Evolutionary conservation across 2,797 vertebrate genomes (phyloP), one percentile per base, ranked within the genome.

Genomic region (Propithecus perrieri): DNA sequence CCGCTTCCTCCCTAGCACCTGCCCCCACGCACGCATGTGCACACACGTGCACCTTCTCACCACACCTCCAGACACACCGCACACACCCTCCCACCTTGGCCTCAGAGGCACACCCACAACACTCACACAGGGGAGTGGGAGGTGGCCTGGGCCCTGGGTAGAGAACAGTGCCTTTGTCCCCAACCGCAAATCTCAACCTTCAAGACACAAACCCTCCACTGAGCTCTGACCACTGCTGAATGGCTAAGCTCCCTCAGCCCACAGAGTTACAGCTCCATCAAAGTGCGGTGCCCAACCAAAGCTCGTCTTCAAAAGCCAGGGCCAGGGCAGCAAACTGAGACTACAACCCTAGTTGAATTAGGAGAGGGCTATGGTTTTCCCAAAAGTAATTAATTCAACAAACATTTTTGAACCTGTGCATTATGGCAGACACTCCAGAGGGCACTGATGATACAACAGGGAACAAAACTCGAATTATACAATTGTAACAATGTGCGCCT

Each of bases 241-340:
- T 0, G 0, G 33, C 14, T 33, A 79, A 35, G 24, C 50, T 13
- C 55, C 18, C 67, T 83, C 1, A 1, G 17, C 8, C 43, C 24
- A 59, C 24, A 59, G 28, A 69, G 22, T 43, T 14, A n/a, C 0
- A 2, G n/a, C 20, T 7, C 57, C 33, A 2, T 1, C 24, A 0
- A n/a, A 61, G 33, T 22, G 22, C 57, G 43, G 5, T 2, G 11
- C 18, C 28, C 65, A 41, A 67, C 10, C 22, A 41, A 71, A 5
- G n/a, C 10, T 22, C 6, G 1, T 26, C 76, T 50, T 33, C 46
- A 55, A 30, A 75, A 83, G 63, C 24, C 87, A 75, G 30, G 11
- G 57, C 38, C 50, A 72, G 13, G 71, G 33, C 30, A 72, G 24
- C 35, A 72, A 72, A 24, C 4, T 14, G 18, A 67, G 22, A 67